These are phyloP conservation scores for Carterocephalus palaemon DNA, from an alignment of 2,888 invertebrate species.

Conservation along the genomic window DNA sequence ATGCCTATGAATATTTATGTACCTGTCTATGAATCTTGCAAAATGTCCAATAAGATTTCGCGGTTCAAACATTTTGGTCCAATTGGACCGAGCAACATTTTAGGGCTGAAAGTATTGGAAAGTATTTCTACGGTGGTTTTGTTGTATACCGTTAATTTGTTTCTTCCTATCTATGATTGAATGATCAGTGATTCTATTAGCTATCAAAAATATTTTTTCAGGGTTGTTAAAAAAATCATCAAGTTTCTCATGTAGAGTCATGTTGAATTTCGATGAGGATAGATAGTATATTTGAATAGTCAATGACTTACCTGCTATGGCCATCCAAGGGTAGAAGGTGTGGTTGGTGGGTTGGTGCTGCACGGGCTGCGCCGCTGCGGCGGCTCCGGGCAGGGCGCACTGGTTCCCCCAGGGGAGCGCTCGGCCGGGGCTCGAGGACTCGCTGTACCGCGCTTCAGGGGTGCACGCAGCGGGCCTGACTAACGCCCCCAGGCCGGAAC, in stretches of 20 bases:
- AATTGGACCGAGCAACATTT: slow-evolving; percentile 50
- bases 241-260: too few species aligned
- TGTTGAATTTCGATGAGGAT: too few species aligned
- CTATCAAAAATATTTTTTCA: too few species aligned
- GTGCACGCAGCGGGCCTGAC: slow-evolving; percentile 94
- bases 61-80: not conserved
- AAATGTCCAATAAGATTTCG: not conserved
- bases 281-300: too few species aligned
- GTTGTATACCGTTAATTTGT: slow-evolving; percentile 38
- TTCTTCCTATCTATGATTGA: slow-evolving; percentile 24
- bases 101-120: slow-evolving; percentile 44
- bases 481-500: slow-evolving; percentile 81
- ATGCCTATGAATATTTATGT: too few species aligned
- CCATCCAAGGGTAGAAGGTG: slow-evolving; percentile 99
- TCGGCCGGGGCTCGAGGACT: slow-evolving; percentile 89
- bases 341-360: slow-evolving; percentile 94
- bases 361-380: slow-evolving; percentile 89
- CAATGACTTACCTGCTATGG: slow-evolving; percentile 94
- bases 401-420: slow-evolving; percentile 92
- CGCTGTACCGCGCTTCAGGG: slow-evolving; percentile 91
- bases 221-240: too few species aligned
- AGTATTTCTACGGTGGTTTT: slow-evolving; percentile 40
- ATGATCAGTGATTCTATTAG: too few species aligned
- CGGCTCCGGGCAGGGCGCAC: slow-evolving; percentile 90
- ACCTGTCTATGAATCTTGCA: too few species aligned